Base-by-base conservation (phyloP, 2,888 invertebrate genomes). In the Cosmopolites sordidus region DNA sequence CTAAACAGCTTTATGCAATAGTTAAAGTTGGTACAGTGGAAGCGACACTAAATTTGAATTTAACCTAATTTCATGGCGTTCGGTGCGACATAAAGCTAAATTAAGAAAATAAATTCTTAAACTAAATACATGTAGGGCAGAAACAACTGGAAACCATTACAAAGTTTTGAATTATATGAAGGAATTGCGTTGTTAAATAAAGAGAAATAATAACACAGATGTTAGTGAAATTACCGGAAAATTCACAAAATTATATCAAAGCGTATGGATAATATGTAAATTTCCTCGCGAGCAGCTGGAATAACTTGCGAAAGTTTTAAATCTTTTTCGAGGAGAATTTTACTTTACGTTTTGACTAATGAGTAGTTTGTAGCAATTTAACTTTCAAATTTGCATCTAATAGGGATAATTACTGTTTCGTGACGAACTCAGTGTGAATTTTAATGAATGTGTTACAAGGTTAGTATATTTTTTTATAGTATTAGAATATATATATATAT, bases 51-150 rank as follows among this genome's bases (percentile, higher is more conserved):
- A 22, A 43, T 22, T 18, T 17, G 33, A 48, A 16, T 43, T 37
- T 11, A n/a, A 15, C 5, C 37, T 37, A 37, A 43, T 49, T 43
- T 43, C 37, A 16, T 18, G 39, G 27, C 39, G 12, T 11, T 33
- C 8, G 8, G 33, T 11, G n/a, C 11, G 33, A 11, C 12, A n/a
- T 33, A 48, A 54, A 54, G 54, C 48, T 43, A 54, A 48, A 54
- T 49, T 54, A 29, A 43, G 48, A 54, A 54, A 39, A 49, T 54
- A 54, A 54, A 54, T 48, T 41, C 45, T 43, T 49, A 48, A 53
- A 40, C 43, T 37, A 47, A 47, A 52, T 43, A 38, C 37, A 30
- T 39, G 48, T 43, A 22, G 43, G 39, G 33, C 39, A 39, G 48
- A 43, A 4, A 29, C 43, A 37, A 30, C 29, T 37, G 37, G 30